Conservation (phyloP, 2,888 invertebrate genomes). For the Tinea semifulvella region DNA sequence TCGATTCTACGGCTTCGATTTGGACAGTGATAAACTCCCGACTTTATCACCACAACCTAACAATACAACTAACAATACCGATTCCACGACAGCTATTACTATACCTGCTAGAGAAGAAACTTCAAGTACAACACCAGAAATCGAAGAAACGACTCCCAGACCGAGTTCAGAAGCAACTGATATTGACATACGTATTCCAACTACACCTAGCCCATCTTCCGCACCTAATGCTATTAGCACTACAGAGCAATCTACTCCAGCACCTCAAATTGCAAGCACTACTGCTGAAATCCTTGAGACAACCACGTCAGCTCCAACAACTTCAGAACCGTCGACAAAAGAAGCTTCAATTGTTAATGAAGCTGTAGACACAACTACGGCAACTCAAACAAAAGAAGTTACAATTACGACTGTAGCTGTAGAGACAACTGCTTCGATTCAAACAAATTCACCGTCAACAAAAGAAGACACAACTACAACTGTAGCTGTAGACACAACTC, state of each 20-base stretch:
- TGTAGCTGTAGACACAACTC: neutral
- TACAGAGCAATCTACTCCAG: conserved; percentile 12
- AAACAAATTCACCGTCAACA: neutral
- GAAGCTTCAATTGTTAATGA: too few relatives aligned
- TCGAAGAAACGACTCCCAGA: conserved; percentile 38
- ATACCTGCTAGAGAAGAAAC: conserved; percentile 20
- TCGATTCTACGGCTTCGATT: conserved; percentile 83
- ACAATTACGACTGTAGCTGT: neutral
- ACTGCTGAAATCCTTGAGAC: too few relatives aligned
- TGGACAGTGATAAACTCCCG: conserved; percentile 58
- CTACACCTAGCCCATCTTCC: conserved; percentile 28
- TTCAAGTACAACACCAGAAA: conserved; percentile 24
- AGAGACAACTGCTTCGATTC: too few relatives aligned
- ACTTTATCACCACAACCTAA: conserved; percentile 28
- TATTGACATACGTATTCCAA: conserved; percentile 30
- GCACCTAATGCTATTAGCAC: conserved; percentile 37
- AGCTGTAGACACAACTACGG: neutral
- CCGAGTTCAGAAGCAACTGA: conserved; percentile 38
- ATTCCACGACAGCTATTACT: conserved; percentile 21
- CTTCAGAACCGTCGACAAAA: too few relatives aligned
- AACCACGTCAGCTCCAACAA: too few relatives aligned
- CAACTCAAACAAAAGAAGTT: too few relatives aligned
- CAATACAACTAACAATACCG: conserved; percentile 27
- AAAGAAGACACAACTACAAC: neutral
- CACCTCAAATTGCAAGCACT: conserved; percentile 20